Base-by-base conservation (phyloP, 1,140 invertebrate species). In the Mesaphorura yosii region DNA sequence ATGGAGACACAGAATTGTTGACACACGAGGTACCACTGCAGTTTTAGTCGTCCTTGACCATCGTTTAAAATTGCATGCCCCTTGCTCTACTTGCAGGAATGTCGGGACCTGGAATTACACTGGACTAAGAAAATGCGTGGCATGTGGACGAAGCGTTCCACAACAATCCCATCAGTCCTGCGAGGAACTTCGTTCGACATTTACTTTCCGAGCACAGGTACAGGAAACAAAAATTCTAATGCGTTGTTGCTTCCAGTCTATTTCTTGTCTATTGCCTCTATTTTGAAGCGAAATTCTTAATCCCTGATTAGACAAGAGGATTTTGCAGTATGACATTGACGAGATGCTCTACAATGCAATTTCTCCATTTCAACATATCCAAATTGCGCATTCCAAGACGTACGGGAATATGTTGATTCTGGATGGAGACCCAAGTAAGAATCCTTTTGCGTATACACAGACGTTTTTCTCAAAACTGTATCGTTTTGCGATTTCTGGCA, bases 241-340 rank as follows among this genome's bases (percentile, higher is more conserved):
- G n/a, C 10, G 10, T 10, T 34, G 10, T 34, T 34, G n/a, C 10
- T 34, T 34, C 31, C n/a, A n/a, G n/a, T 34, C 31, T 10, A 34
- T 34, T 34, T 34, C 31, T 34, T 34, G 31, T 10, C 10, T 34
- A n/a, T n/a, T n/a, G n/a, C n/a, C n/a, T n/a, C n/a, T 34, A 34
- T 34, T 34, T 34, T 10, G n/a, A 10, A 10, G n/a, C n/a, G 31
- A 10, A 34, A 34, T 14, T n/a, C n/a, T n/a, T n/a, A n/a, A n/a
- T n/a, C n/a, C n/a, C 69, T 68, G 76, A 74, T 58, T 77, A 86
- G 88, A 93, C 75, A 86, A 90, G 68, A 75, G 88, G 66, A 73
- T 93, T n/a, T 70, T 92, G 55, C 88, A 93, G 68, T 92, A 91
- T 72, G 88, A 92, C 65, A 88, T 91, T 66, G 86, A 91, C 69